Base-by-base conservation (phyloP, 2,888 invertebrate species). In the Nowickia ferox region DNA sequence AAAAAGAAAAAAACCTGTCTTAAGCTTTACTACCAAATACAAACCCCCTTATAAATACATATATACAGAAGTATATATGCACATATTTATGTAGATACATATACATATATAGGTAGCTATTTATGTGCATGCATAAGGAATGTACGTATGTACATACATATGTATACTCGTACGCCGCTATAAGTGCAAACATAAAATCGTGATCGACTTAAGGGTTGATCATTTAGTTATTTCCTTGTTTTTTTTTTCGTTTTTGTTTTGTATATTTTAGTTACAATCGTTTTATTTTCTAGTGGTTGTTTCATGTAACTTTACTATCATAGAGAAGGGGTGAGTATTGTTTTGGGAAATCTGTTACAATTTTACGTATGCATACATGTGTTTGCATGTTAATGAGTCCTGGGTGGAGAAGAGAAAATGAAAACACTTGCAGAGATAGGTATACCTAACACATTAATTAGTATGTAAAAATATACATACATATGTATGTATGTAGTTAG, bases 151-250 rank as follows among this genome's bases (percentile, higher is more conserved):
- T n/a, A n/a, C n/a, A n/a, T n/a, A n/a, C n/a, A n/a, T 53, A 46
- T 44, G n/a, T 38, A 38, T 71, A 15, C n/a, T 57, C 66, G 9
- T 38, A 42, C 42, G 13, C 17, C 19, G 19, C 17, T 57, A 19
- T 42, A 69, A 38, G 17, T 77, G 15, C 15, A 17, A 9, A 51
- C 11, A 15, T 11, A 38, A 42, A 22, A 9, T 85, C n/a, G 53
- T 78, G 86, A 86, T 86, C 85, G 66, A 83, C 72, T 86, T 80
- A 86, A n/a, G 86, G 86, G 86, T 76, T 83, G 86, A 86, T 86
- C 86, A 61, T 51, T 61, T 77, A 40, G 17, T 30, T 68, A 42
- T 42, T 30, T 42, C 44, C 53, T 9, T 51, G 17, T 48, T 19
- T 53, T 38, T 53, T 38, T 78, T 3, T 42, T 30, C n/a, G 30